phyloP scores from a whole-genome alignment of 1,140 invertebrate species.

The Copidosoma floridanum region DNA sequence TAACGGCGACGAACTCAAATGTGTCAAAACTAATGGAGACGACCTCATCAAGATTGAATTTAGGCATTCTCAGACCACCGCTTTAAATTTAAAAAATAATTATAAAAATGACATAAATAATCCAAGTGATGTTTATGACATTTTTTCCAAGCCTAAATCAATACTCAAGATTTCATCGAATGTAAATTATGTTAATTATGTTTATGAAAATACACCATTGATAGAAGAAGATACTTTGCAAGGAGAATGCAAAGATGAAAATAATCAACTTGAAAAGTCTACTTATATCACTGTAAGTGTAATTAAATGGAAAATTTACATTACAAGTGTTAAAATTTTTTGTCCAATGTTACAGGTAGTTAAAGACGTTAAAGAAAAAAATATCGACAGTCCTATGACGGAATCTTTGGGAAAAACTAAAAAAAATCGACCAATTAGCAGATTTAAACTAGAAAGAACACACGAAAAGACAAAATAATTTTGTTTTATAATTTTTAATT shows the following conservation, averaged over 20 bases:
- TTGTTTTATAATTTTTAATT: no score
- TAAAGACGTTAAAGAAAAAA: conserved; percentile 31
- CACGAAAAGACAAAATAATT: no score
- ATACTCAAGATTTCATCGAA: conserved; percentile 43
- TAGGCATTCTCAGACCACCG: conserved; percentile 40
- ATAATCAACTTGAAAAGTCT: conserved; percentile 17
- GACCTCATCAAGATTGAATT: conserved; percentile 40
- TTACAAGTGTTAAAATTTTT: neutral
- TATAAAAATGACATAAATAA: conserved; percentile 31
- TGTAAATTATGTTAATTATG: conserved; percentile 10
- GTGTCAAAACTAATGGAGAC: conserved; percentile 26
- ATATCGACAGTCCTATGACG: neutral
- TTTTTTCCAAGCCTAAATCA: conserved; percentile 39
- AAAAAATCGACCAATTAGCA: conserved; percentile 30
- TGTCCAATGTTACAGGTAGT: conserved; percentile 29
- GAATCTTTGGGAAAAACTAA: conserved; percentile 1
- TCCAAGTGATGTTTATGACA: conserved; percentile 43
- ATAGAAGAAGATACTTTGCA: conserved; percentile 28
- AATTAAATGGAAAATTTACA: neutral
- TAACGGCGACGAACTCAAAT: no score
- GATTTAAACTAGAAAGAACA: conserved; percentile 35
- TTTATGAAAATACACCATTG: conserved; percentile 8
- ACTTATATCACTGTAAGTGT: conserved; percentile 31
- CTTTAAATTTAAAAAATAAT: no score
- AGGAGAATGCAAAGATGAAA: conserved; percentile 4